Percentiles rank a stretch among this genome's conserved stretches.
Conservation (phyloP, 2,888 invertebrate species). For the Schizaphis graminum region DNA sequence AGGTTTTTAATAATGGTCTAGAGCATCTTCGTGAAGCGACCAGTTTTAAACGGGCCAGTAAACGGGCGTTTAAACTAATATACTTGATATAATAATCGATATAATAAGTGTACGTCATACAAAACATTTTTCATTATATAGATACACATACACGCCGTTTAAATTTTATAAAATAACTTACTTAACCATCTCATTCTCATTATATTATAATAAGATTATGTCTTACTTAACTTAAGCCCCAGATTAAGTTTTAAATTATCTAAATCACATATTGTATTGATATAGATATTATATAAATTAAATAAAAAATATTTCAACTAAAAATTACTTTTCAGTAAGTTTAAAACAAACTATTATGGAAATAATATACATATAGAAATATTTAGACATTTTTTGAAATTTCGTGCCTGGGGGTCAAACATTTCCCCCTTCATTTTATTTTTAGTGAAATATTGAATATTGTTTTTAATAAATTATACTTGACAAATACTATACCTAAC, state of each 20-base stretch:
- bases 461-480: neutral
- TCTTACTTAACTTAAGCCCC: neutral
- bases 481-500: neutral
- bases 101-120: neutral
- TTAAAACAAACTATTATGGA: neutral
- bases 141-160: neutral
- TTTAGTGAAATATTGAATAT: too few relatives aligned
- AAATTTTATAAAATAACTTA: neutral
- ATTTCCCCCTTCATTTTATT: neutral
- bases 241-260: neutral
- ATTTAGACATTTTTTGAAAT: neutral
- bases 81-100: too few relatives aligned
- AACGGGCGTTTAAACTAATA: neutral
- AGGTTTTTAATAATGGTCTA: constrained; percentile 13
- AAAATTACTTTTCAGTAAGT: neutral
- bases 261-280: neutral
- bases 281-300: neutral
- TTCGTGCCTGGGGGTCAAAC: neutral
- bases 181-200: neutral
- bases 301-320: neutral
- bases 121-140: neutral
- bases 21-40: neutral
- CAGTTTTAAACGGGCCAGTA: too few relatives aligned
- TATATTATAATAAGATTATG: neutral
- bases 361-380: neutral